phyloP scores from a whole-genome alignment of 2,888 invertebrate genomes.

The Bimastos eiseni region DNA sequence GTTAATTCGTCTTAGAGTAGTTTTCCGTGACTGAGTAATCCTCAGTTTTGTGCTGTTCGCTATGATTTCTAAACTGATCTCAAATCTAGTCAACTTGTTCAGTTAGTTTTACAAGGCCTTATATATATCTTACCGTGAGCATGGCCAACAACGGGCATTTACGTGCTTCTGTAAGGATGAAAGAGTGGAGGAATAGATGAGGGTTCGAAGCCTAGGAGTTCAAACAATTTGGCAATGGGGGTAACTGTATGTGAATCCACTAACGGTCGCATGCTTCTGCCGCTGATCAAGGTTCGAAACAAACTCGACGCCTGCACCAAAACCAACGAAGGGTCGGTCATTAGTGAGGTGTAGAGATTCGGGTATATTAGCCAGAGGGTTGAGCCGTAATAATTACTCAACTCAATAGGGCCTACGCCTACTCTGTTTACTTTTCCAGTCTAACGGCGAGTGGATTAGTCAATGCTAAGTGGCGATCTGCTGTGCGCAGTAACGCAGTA shows the following conservation, averaged over 20 bases:
- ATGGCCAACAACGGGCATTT: not conserved
- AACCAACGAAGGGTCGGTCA: not conserved
- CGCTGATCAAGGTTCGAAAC: not conserved
- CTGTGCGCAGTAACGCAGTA: no score
- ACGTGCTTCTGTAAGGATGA: not conserved
- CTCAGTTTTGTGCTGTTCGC: no score
- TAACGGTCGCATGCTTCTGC: not conserved
- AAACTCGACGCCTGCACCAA: not conserved
- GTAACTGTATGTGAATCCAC: not conserved
- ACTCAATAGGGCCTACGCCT: no score
- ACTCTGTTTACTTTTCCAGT: not conserved
- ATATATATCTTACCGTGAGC: not conserved
- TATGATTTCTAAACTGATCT: not conserved
- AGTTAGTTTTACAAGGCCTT: not conserved
- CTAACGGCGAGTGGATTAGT: no score
- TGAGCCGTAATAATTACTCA: not conserved
- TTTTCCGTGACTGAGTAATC: no score
- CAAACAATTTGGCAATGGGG: not conserved
- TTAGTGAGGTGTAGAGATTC: not conserved
- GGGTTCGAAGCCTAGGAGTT: not conserved
- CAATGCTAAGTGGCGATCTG: no score
- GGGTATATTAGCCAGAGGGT: not conserved
- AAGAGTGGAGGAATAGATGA: not conserved
- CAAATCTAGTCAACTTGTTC: not conserved
- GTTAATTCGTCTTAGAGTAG: not conserved